Percentiles rank a stretch among this genome's conserved stretches.
These are phyloP conservation scores for Urosaurus nigricauda DNA, from an alignment of 2,797 vertebrate species.

Conservation along the genomic window DNA sequence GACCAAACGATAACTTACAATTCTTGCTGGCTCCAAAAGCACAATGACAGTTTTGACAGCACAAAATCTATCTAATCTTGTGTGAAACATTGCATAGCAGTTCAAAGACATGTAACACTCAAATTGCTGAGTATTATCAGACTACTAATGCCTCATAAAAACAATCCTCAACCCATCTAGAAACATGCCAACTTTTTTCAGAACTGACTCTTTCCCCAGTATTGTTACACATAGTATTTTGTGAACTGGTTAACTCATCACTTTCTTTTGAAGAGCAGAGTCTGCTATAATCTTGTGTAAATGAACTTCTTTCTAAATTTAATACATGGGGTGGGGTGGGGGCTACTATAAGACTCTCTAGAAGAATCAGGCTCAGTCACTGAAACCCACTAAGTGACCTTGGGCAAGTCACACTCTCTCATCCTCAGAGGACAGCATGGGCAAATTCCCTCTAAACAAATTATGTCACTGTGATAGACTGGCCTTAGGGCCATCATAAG, in stretches of 20 bases:
- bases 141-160: constrained; percentile 15
- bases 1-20: neutral
- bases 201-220: constrained; percentile 20
- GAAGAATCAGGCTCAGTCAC: no score
- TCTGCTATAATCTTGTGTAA: neutral
- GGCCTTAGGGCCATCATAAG: no score
- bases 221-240: constrained; percentile 34
- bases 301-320: neutral
- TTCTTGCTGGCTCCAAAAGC: constrained; percentile 37
- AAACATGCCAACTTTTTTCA: neutral
- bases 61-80: neutral
- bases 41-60: constrained; percentile 19
- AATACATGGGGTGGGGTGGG: neutral
- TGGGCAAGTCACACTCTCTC: no score
- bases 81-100: neutral
- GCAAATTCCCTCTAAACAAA: no score
- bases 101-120: constrained; percentile 32
- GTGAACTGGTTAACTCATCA: constrained; percentile 15
- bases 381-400: no score
- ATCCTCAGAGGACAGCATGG: no score
- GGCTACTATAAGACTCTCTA: neutral
- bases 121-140: constrained; percentile 42
- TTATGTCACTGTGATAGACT: no score
- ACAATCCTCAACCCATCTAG: neutral
- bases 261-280: neutral